phyloP scores from a whole-genome alignment of 2,888 invertebrate genomes.

The Hirudinaria manillensis region DNA sequence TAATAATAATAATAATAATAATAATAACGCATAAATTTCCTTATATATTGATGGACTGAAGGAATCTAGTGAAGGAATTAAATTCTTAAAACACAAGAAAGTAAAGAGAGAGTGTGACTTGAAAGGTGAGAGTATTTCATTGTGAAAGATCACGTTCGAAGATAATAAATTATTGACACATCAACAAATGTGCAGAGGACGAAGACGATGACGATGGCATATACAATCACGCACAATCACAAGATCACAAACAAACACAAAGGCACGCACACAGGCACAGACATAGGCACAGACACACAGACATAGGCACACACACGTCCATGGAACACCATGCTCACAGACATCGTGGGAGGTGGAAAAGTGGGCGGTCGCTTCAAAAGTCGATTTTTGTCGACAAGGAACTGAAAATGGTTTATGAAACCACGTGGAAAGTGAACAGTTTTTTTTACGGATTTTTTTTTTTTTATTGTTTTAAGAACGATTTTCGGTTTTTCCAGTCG shows the following conservation, averaged over 20 bases:
- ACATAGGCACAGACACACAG: no score
- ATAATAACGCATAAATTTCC: no score
- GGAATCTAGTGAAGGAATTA: no score
- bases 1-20: no score
- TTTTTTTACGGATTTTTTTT: not conserved
- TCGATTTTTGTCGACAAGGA: not conserved
- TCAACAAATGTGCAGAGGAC: not conserved
- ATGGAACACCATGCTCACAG: no score
- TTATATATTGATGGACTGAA: no score
- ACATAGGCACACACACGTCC: no score
- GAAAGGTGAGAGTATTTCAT: not conserved
- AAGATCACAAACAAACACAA: no score
- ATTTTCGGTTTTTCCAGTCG: not conserved
- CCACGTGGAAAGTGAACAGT: not conserved
- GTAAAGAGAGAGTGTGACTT: not conserved
- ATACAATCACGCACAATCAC: no score
- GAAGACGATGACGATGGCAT: not conserved
- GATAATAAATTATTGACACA: conserved; percentile 9
- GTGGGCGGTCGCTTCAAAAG: not conserved
- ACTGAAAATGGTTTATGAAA: conserved; percentile 5
- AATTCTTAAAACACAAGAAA: not conserved
- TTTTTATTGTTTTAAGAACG: conserved; percentile 12
- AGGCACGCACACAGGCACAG: no score
- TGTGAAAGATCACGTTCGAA: not conserved
- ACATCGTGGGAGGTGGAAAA: no score